These are phyloP conservation scores for Ormyrus labotus DNA, from an alignment of 2,888 invertebrate species.

Conservation along the genomic window DNA sequence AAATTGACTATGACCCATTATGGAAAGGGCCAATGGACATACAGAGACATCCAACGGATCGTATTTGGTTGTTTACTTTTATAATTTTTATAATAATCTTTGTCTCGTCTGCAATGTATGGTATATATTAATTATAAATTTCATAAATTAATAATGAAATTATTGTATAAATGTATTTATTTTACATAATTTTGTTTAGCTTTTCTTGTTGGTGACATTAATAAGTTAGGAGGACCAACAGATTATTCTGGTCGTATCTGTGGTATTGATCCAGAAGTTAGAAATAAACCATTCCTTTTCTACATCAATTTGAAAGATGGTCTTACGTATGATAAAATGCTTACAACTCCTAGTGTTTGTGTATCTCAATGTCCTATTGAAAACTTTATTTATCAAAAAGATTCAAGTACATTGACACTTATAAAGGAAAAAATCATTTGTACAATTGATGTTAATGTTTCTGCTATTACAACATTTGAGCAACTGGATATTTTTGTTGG, in stretches of 20 bases:
- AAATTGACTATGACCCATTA: constrained; percentile 45
- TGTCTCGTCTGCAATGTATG: constrained; percentile 11
- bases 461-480: constrained; percentile 67
- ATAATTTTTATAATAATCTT: constrained; percentile 14
- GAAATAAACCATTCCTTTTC: constrained; percentile 21
- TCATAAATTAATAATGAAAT: not conserved
- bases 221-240: not conserved
- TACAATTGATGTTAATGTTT: constrained; percentile 76
- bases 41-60: constrained; percentile 31
- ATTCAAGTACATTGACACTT: no score
- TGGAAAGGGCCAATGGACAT: constrained; percentile 45
- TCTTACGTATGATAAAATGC: constrained; percentile 69
- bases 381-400: constrained; percentile 68
- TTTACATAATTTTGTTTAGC: constrained; percentile 17
- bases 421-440: constrained; percentile 78
- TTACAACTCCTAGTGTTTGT: constrained; percentile 90
- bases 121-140: constrained; percentile 10
- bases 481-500: constrained; percentile 77
- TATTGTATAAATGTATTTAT: not conserved
- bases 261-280: constrained; percentile 40
- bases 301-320: constrained; percentile 23
- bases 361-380: constrained; percentile 83
- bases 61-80: constrained; percentile 41
- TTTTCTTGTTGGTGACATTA: constrained; percentile 26
- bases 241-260: constrained; percentile 32